Evolutionary conservation across 2,113 vertebrate genomes (phyloP), one percentile per base, ranked within the genome.

Genomic region (Tachysurus fulvidraco): DNA sequence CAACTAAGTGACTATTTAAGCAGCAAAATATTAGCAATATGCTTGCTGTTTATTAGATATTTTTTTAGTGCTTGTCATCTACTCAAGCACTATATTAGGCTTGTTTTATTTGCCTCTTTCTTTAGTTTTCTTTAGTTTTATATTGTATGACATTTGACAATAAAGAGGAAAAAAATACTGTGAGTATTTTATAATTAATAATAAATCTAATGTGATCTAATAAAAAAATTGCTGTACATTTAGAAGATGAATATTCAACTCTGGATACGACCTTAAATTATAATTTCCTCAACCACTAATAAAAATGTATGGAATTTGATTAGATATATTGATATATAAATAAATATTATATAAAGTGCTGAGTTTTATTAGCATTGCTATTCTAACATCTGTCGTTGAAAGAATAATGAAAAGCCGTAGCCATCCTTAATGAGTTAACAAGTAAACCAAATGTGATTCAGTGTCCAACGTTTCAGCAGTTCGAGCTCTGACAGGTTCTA

Each of bases 401-500:
- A 25, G 21, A 23, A 81, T 30, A 41, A 41, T 88, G 50, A 86
- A 30, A 28, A n/a, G 64, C 41, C 62, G 57, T 74, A 81, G 46
- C 71, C 85, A 64, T 78, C 76, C 57, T 28, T 74, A 54, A 52
- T 44, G 71, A 85, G 80, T 60, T 54, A 69, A 23, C 74, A 78
- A 28, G 50, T 30, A 52, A 77, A 25, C 25, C 36, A 57, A 81
- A 69, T 79, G 52, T 81, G 36, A 81, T 81, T 86, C 84, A 74
- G 30, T 41, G 62, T 81, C 83, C 73, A 69, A 83, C 78, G 83
- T 54, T 57, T 85, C 55, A 44, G 13, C 80, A 69, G 59, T 81
- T 71, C 14, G 28, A 60, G 44, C 28, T 69, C 44, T 54, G 73
- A 44, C 64, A 83, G 64, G n/a, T 71, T 88, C 81, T 85, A 84